Conservation (phyloP, 2,888 invertebrate species). For the Apamea anceps region DNA sequence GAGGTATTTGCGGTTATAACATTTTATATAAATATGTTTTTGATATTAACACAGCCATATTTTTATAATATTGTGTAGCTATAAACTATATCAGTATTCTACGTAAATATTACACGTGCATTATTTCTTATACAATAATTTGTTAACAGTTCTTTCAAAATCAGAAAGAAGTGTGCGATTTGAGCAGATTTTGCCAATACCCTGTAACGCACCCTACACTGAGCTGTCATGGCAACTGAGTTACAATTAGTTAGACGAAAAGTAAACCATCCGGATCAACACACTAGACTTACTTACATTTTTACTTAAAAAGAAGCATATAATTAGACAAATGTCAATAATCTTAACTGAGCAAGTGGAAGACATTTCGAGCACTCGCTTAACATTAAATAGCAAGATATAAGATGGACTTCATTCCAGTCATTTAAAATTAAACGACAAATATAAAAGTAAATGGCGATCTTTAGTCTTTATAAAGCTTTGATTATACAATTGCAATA, state of each 20-base stretch:
- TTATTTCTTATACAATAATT: constrained; percentile 70
- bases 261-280: constrained; percentile 25
- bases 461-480: constrained; percentile 67
- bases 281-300: constrained; percentile 8
- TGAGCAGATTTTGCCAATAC: constrained; percentile 80
- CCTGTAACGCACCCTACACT: constrained; percentile 72
- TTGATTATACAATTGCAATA: constrained; percentile 50
- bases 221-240: constrained; percentile 73
- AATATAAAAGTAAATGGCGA: constrained; percentile 39
- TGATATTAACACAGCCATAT: constrained; percentile 90
- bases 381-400: constrained; percentile 41
- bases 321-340: constrained; percentile 31
- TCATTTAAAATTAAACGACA: constrained; percentile 47
- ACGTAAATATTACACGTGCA: constrained; percentile 67
- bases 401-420: constrained; percentile 53
- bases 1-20: constrained; percentile 88
- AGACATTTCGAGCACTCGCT: constrained; percentile 50
- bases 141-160: constrained; percentile 72
- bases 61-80: constrained; percentile 75
- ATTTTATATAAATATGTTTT: constrained; percentile 85
- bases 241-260: constrained; percentile 49
- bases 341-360: constrained; percentile 47
- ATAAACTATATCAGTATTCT: constrained; percentile 72
- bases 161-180: constrained; percentile 72
- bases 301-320: constrained; percentile 35